These are phyloP conservation scores for Sarcophaga variegata DNA, from an alignment of 2,888 invertebrate genomes.

Conservation along the genomic window DNA sequence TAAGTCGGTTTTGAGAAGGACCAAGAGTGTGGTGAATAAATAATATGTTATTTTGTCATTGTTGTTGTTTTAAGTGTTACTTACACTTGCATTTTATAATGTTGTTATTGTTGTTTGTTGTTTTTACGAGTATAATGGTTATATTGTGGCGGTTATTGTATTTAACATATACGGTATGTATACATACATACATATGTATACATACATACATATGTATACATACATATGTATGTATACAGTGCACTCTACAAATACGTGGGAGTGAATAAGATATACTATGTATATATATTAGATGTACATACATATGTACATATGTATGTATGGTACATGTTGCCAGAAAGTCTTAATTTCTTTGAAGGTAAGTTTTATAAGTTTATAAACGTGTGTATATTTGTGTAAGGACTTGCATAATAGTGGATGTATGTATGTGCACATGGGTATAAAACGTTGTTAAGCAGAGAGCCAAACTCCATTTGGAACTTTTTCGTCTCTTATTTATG, in stretches of 20 bases:
- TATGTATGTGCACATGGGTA: neutral
- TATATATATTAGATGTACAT: too few species aligned
- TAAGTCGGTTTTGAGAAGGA: neutral
- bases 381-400: too few species aligned
- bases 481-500: neutral
- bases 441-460: constrained; percentile 35
- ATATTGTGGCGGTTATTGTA: constrained; percentile 35
- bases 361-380: neutral
- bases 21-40: constrained; percentile 19
- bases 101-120: constrained; percentile 23
- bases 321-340: constrained; percentile 9
- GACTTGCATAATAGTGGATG: neutral
- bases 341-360: constrained; percentile 37
- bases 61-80: constrained; percentile 12
- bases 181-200: too few species aligned
- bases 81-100: constrained; percentile 19
- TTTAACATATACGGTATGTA: constrained; percentile 5
- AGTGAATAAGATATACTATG: too few species aligned
- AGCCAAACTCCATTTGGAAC: constrained; percentile 37
- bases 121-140: constrained; percentile 23
- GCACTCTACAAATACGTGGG: too few species aligned
- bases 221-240: too few species aligned
- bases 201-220: neutral
- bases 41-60: constrained; percentile 26
- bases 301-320: too few species aligned